These are phyloP conservation scores for Ceyx cyanopectus DNA, from an alignment of 2,113 vertebrate species.

Conservation along the genomic window DNA sequence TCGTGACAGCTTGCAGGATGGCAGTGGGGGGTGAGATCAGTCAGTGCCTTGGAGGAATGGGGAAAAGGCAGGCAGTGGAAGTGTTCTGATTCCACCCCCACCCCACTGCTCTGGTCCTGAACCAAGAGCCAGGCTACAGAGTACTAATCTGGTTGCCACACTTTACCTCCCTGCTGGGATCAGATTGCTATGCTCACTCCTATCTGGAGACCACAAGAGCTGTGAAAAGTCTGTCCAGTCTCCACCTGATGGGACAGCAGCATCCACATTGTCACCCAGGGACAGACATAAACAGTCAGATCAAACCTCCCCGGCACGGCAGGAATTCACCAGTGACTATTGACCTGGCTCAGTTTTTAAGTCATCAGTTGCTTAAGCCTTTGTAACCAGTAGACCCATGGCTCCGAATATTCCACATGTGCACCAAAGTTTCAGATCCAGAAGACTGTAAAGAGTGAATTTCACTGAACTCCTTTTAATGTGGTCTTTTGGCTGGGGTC, in stretches of 20 bases:
- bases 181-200: neutral
- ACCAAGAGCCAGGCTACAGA: neutral
- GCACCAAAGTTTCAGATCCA: neutral
- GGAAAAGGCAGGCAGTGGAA: neutral
- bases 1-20: neutral
- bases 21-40: neutral
- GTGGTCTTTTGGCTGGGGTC: slow-evolving; percentile 63
- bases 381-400: neutral
- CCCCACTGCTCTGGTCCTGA: neutral
- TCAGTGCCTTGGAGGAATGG: neutral
- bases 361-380: neutral
- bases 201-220: neutral
- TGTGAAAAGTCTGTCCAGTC: neutral
- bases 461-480: slow-evolving; percentile 53
- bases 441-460: slow-evolving; percentile 4
- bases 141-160: neutral
- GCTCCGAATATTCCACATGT: neutral
- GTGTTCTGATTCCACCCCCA: neutral
- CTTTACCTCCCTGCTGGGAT: neutral
- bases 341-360: neutral
- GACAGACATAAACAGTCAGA: neutral
- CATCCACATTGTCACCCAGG: neutral
- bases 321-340: neutral
- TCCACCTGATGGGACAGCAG: rapidly evolving
- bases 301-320: neutral